A percentile compares a stretch with the other conserved stretches of the same genome.
Conservation (phyloP, 1,140 invertebrate genomes). For the Eufriesea mexicana region DNA sequence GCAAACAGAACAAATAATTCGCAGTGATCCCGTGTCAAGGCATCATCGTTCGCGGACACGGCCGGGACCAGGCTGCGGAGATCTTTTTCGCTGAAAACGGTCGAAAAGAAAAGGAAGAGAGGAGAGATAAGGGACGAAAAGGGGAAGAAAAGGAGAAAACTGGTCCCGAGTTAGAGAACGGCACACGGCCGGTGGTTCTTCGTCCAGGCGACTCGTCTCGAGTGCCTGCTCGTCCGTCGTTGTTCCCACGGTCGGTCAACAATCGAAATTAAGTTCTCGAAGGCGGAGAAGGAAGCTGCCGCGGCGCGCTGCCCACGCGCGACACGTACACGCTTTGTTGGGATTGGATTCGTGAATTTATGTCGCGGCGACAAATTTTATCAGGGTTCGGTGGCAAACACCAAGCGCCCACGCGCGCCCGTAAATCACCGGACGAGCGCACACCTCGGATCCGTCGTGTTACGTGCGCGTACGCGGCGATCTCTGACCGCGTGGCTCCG, state of each 20-base stretch:
- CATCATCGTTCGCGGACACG: conserved; percentile 16
- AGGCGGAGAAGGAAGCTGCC: conserved; percentile 43
- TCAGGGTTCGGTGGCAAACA: conserved; percentile 82
- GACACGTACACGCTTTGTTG: conserved; percentile 73
- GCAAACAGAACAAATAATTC: conserved; percentile 13
- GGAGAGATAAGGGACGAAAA: neutral
- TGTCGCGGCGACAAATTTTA: conserved; percentile 82
- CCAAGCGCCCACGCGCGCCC: conserved; percentile 76
- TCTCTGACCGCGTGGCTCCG: conserved; percentile 12
- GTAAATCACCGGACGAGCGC: conserved; percentile 75
- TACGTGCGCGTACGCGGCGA: conserved; percentile 30
- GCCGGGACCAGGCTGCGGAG: neutral
- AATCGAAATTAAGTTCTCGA: conserved; percentile 66
- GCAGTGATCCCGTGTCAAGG: conserved; percentile 22
- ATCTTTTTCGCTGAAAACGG: conserved; percentile 45
- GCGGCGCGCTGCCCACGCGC: conserved; percentile 68
- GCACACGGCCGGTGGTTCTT: conserved; percentile 12
- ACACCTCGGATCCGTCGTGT: conserved; percentile 14
- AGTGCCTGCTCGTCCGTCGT: neutral
- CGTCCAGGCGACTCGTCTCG: neutral
- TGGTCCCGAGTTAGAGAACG: conserved; percentile 19
- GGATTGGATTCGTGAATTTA: conserved; percentile 80
- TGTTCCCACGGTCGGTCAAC: conserved; percentile 67
- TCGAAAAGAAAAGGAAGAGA: neutral
- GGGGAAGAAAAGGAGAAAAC: neutral